Conservation (phyloP, 2,113 vertebrate genomes). For the Strigops habroptila region DNA sequence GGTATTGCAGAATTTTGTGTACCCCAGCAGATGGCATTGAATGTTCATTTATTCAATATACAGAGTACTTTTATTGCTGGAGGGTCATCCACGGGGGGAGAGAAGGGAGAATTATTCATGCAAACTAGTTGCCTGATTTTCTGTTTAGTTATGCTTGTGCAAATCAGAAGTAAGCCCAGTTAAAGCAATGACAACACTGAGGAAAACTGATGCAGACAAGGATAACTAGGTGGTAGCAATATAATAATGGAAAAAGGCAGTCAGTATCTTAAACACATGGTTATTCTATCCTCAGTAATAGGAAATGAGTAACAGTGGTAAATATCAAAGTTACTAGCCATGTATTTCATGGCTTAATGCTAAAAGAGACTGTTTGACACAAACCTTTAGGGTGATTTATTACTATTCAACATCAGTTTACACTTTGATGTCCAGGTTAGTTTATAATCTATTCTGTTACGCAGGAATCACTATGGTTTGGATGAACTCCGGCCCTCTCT, state of each 20-base stretch:
- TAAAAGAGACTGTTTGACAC: background rate
- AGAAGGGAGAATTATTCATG: background rate
- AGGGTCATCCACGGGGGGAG: background rate
- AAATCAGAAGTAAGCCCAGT: background rate
- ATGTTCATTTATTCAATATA: constrained; percentile 5
- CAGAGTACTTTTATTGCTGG: background rate
- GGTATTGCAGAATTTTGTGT: background rate
- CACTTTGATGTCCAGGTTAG: background rate
- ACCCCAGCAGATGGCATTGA: constrained; percentile 64
- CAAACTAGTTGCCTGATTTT: background rate
- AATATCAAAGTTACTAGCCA: background rate
- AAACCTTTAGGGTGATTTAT: background rate
- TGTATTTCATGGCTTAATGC: background rate
- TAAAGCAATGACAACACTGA: background rate
- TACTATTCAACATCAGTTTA: background rate
- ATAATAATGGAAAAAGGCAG: background rate
- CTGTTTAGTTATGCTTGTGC: background rate
- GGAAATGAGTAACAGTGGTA: background rate
- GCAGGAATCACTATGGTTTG: background rate
- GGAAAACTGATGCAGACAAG: background rate
- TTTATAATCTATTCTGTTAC: background rate
- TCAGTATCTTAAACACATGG: background rate
- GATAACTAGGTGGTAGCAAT: background rate
- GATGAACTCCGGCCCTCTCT: background rate
- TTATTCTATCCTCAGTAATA: background rate